Percentiles rank a stretch among this genome's conserved stretches.
Conservation (phyloP, 2,113 vertebrate species). For the Ranitomeya variabilis region DNA sequence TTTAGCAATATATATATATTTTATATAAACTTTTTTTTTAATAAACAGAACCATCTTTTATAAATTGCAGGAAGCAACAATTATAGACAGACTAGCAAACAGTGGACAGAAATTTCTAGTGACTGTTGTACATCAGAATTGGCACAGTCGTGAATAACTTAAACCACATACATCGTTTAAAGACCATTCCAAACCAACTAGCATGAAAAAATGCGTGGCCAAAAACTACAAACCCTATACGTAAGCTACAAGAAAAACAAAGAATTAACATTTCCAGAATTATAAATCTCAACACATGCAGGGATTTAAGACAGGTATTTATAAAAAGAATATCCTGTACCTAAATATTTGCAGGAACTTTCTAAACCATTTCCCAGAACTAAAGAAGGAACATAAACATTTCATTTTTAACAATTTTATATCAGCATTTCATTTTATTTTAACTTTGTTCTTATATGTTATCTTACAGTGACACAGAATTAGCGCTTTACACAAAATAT, state of each 20-base stretch:
- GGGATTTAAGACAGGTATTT: background rate
- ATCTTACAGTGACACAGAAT: background rate
- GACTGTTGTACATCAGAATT: background rate
- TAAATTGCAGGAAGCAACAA: background rate
- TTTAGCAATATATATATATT: too few species aligned
- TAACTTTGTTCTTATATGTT: background rate
- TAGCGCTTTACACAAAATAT: background rate
- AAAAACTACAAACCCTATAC: background rate
- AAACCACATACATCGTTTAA: slow-evolving; percentile 2
- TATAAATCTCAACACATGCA: slow-evolving; percentile 26
- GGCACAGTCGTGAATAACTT: background rate
- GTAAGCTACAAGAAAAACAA: background rate
- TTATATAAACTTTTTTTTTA: too few species aligned
- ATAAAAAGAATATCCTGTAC: background rate
- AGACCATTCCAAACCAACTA: background rate
- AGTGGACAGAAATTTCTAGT: background rate
- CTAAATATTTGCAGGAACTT: slow-evolving; percentile 13
- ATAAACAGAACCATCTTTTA: background rate
- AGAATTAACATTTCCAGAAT: slow-evolving; percentile 4
- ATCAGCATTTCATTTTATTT: background rate
- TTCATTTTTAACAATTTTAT: background rate
- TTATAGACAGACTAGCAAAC: background rate
- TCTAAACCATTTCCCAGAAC: slow-evolving; percentile 6
- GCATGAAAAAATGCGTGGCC: background rate
- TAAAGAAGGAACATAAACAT: background rate